Percentiles rank a stretch among this genome's conserved stretches.
Evolutionary conservation across 2,888 invertebrate species (phyloP).

Genomic region (Linnaemya tessellans): DNA sequence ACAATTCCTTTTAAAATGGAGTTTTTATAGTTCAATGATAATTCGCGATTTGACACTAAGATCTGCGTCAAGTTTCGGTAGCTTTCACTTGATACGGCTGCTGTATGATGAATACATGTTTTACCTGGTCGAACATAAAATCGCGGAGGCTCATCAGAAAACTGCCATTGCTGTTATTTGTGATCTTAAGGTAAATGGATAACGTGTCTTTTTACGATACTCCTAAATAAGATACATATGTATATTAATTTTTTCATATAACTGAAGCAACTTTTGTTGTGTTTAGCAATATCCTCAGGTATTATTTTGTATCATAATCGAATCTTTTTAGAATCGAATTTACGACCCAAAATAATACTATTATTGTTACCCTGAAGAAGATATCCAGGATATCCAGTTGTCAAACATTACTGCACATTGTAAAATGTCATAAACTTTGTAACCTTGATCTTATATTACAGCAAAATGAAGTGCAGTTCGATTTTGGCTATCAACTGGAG

Average conservation of each 20-base stretch:
- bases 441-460: slow-evolving; percentile 59
- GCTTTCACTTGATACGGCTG: slow-evolving; percentile 98
- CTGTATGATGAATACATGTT: slow-evolving; percentile 99
- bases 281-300: too few relatives aligned
- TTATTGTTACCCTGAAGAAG: too few relatives aligned
- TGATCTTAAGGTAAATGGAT: slow-evolving; percentile 81
- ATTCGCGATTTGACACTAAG: slow-evolving; percentile 97
- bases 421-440: too few relatives aligned
- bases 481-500: slow-evolving; percentile 82
- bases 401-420: too few relatives aligned
- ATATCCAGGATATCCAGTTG: too few relatives aligned
- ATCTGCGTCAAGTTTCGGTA: slow-evolving; percentile 99
- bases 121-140: slow-evolving; percentile 98
- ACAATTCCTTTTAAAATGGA: slow-evolving; percentile 98
- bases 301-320: too few relatives aligned
- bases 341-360: too few relatives aligned
- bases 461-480: slow-evolving; percentile 81
- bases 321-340: too few relatives aligned
- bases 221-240: too few relatives aligned
- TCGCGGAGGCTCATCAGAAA: slow-evolving; percentile 94
- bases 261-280: too few relatives aligned
- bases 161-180: slow-evolving; percentile 97
- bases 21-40: slow-evolving; percentile 99
- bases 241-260: too few relatives aligned
- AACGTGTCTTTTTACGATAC: too few relatives aligned